Conservation (phyloP, 2,113 vertebrate genomes). For the Oryzias curvinotus region DNA sequence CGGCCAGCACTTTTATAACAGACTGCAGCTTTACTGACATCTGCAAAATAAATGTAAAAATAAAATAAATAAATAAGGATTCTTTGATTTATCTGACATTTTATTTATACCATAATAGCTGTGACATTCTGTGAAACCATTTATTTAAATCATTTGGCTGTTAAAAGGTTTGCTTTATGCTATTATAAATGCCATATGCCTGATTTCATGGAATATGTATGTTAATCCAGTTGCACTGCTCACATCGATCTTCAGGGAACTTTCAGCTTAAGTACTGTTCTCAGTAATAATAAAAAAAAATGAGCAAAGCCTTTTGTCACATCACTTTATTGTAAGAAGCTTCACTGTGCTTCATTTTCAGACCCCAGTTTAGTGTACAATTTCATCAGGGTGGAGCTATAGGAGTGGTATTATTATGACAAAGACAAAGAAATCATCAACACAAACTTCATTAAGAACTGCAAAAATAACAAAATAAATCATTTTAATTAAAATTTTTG, state of each 20-base stretch:
- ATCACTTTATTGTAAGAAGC: constrained; percentile 11
- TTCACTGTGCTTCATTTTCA: not conserved
- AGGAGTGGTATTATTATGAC: too few species aligned
- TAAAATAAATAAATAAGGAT: constrained; percentile 25
- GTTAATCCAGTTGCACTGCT: constrained; percentile 65
- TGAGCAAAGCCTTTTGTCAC: constrained; percentile 17
- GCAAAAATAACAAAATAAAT: too few species aligned
- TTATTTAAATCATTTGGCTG: constrained; percentile 58
- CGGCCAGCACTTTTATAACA: constrained; percentile 69
- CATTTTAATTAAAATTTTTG: too few species aligned
- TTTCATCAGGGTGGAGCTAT: too few species aligned
- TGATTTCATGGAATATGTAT: constrained; percentile 33
- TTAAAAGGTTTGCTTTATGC: constrained; percentile 52
- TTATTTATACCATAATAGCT: constrained; percentile 2
- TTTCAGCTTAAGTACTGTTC: constrained; percentile 72
- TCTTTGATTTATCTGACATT: constrained; percentile 11
- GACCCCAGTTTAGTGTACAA: not conserved
- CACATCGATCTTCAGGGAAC: constrained; percentile 78
- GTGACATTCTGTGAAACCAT: constrained; percentile 20
- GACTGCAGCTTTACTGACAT: constrained; percentile 68
- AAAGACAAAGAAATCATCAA: too few species aligned
- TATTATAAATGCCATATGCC: constrained; percentile 31
- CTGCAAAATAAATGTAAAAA: constrained; percentile 27
- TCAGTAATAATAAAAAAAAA: constrained; percentile 60
- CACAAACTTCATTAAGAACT: too few species aligned